These are phyloP conservation scores for Strigamia maritima DNA, from an alignment of 2,888 invertebrate genomes.

Conservation along the genomic window DNA sequence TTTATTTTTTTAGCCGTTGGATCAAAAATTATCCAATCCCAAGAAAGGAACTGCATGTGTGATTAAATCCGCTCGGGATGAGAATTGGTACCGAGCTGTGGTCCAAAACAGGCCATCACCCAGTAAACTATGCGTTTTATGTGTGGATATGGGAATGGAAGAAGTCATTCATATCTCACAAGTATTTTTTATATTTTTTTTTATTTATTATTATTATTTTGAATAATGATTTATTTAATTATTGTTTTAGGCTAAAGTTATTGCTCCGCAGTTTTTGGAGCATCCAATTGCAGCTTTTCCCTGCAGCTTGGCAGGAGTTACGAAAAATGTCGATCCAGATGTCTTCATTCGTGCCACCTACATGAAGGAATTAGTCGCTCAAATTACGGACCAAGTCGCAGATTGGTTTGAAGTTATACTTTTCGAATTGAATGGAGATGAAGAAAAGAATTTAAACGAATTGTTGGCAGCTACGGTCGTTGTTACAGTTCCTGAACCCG, in stretches of 20 bases:
- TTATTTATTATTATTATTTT: not conserved
- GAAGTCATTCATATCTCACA: slow-evolving; percentile 14
- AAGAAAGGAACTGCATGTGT: slow-evolving; percentile 22
- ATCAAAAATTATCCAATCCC: slow-evolving; percentile 17
- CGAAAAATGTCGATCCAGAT: not conserved
- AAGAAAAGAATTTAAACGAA: not conserved
- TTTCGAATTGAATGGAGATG: not conserved
- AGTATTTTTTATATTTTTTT: not conserved
- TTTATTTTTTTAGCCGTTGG: not conserved
- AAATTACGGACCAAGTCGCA: not conserved
- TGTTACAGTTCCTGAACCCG: not conserved
- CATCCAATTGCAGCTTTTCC: not conserved
- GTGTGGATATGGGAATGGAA: slow-evolving; percentile 17
- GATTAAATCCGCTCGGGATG: not conserved
- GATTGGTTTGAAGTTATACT: not conserved
- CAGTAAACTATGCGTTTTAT: slow-evolving; percentile 16
- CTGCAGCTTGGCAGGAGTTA: not conserved
- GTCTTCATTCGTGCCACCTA: not conserved
- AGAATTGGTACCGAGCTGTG: slow-evolving; percentile 28
- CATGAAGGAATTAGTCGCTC: slow-evolving; percentile 2
- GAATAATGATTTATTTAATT: not conserved
- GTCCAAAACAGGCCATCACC: slow-evolving; percentile 7
- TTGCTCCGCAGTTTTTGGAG: not conserved
- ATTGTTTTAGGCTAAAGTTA: not conserved
- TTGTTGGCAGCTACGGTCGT: not conserved